phyloP scores from a whole-genome alignment of 2,888 invertebrate species.

The Scotopteryx bipunctaria region DNA sequence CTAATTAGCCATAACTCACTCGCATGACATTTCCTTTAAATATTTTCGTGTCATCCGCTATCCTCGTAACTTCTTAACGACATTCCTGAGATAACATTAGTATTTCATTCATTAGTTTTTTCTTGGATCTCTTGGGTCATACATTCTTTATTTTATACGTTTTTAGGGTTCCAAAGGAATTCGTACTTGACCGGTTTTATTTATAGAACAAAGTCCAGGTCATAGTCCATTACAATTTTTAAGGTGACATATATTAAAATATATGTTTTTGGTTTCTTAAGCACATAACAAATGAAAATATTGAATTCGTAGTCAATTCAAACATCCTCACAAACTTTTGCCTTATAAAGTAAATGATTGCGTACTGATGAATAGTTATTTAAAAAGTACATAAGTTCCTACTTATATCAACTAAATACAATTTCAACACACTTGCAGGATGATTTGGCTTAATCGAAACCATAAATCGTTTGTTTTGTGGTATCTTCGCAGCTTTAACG shows the following conservation, averaged over 20 bases:
- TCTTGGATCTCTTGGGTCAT: slow-evolving; percentile 27
- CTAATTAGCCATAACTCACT: slow-evolving; percentile 34
- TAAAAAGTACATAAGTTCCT: neutral
- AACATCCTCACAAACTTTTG: no score
- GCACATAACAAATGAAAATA: no score
- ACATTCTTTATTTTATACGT: slow-evolving; percentile 17
- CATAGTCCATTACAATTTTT: no score
- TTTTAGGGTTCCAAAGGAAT: neutral
- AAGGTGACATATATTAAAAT: no score
- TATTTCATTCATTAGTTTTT: slow-evolving; percentile 19
- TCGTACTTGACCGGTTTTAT: no score
- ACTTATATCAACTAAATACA: no score
- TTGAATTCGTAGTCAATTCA: no score
- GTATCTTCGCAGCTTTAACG: slow-evolving; percentile 22
- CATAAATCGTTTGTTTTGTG: slow-evolving; percentile 27
- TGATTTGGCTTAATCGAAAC: slow-evolving; percentile 17
- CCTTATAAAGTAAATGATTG: no score
- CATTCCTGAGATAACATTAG: slow-evolving; percentile 34
- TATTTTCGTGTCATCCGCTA: slow-evolving; percentile 35
- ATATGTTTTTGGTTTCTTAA: no score
- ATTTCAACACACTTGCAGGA: slow-evolving; percentile 4
- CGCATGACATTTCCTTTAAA: slow-evolving; percentile 35
- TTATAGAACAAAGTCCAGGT: no score
- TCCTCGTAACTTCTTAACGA: slow-evolving; percentile 36
- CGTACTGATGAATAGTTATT: no score